Percentiles rank a stretch among this genome's conserved stretches.
Conservation (phyloP, 2,113 vertebrate species). For the Muscicapa adusta region DNA sequence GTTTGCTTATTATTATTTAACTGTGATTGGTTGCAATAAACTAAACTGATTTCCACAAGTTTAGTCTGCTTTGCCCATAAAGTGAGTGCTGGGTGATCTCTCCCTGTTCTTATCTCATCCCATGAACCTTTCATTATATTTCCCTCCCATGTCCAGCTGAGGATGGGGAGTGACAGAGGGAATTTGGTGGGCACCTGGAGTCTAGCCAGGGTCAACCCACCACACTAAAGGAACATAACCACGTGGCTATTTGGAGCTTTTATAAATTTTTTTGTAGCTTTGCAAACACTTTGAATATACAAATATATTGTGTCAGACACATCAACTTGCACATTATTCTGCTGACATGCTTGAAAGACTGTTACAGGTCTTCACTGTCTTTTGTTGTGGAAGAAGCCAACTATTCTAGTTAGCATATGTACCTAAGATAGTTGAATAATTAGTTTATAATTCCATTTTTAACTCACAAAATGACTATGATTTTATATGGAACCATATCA, state of each 20-base stretch:
- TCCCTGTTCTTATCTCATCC: rapidly evolving
- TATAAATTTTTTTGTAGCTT: neutral
- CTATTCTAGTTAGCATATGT: neutral
- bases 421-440: neutral
- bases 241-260: neutral
- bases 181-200: neutral
- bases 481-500: neutral
- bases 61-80: neutral
- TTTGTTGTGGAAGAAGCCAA: neutral
- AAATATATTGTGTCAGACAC: neutral
- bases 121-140: neutral
- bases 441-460: neutral
- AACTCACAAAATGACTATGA: neutral
- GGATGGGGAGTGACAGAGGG: neutral
- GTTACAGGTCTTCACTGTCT: neutral
- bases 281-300: neutral
- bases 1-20: neutral
- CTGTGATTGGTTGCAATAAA: neutral
- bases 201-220: neutral
- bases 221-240: neutral
- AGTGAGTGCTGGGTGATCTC: neutral
- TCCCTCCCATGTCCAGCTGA: neutral
- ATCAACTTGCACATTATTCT: neutral
- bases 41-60: neutral
- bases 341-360: neutral